Evolutionary conservation across 2,113 vertebrate species (phyloP).

Genomic region (Caranx ignobilis): DNA sequence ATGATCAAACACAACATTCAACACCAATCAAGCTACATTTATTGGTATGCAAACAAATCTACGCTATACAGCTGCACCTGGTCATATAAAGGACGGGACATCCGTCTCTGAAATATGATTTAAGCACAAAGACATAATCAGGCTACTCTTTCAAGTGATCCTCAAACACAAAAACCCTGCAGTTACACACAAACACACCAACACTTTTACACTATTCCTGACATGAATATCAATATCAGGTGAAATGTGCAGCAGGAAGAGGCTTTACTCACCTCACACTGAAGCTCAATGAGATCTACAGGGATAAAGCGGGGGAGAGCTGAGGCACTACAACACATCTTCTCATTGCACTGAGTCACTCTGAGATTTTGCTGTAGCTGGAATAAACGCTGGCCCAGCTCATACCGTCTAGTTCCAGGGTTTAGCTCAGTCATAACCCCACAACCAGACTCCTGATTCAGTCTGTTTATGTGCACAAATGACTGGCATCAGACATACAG

Average conservation of each 20-base stretch:
- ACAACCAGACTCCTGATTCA: conserved; percentile 42
- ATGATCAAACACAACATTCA: background rate
- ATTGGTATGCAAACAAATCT: background rate
- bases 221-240: conserved; percentile 14
- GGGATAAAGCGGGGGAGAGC: background rate
- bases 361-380: conserved; percentile 7
- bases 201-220: background rate
- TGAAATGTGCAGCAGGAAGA: conserved; percentile 8
- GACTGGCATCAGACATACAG: conserved; percentile 42
- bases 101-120: background rate
- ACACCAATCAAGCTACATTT: background rate
- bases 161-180: conserved; percentile 4
- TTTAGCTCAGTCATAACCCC: conserved; percentile 66
- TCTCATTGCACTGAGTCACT: conserved; percentile 5
- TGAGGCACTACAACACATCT: conserved; percentile 8
- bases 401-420: conserved; percentile 24
- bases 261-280: conserved; percentile 30
- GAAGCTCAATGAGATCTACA: conserved; percentile 12
- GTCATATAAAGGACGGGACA: background rate
- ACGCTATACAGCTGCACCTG: background rate
- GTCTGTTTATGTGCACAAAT: conserved; percentile 53
- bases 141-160: conserved; percentile 5
- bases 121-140: background rate
- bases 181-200: background rate
- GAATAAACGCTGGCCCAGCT: conserved; percentile 21